Evolutionary conservation across 1,140 invertebrate genomes (phyloP), one percentile per base, ranked within the genome.

Genomic region (Coenobita brevimanus): DNA sequence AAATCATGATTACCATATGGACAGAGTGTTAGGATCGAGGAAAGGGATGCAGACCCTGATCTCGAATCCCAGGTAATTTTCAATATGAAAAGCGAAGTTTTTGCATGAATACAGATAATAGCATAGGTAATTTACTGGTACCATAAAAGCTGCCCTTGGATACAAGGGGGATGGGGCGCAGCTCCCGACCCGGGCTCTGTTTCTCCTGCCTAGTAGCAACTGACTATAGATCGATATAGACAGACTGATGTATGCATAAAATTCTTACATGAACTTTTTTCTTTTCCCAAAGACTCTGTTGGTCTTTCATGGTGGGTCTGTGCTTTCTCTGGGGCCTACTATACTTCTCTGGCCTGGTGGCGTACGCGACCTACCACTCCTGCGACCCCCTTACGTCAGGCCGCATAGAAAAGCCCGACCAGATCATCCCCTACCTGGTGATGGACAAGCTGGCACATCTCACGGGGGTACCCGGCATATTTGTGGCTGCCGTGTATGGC

Each of bases 341-440:
- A 17, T 57, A 38, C 78, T 64, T 81, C 24, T 81, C 78, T 33
- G 78, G 78, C 0, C 24, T 81, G 54, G 60, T 82, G 30, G 78
- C 78, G 27, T 81, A 81, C 54, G 78, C 78, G 46, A 21, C 38
- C 54, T 81, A 81, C 60, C 27, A 33, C 78, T n/a, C 24, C 15
- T 43, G 27, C 36, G 73, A 6, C 41, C 41, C 13, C 41, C 50
- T 10, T n/a, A n/a, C n/a, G n/a, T n/a, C n/a, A n/a, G n/a, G n/a
- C n/a, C n/a, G n/a, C n/a, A n/a, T n/a, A n/a, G 27, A 0, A 0
- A 76, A 76, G n/a, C 36, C 73, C 21, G 73, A 76, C 73, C 73
- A 76, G 73, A 76, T 76, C 41, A 43, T 76, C 13, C 73, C 73
- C 38, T 76, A 43, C 41, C 38, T 76, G 33, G 73, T 76, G 2